Evolutionary conservation across 2,888 invertebrate species (phyloP), one percentile per base, ranked within the genome.

Genomic region (Pharmacophagus antenor): DNA sequence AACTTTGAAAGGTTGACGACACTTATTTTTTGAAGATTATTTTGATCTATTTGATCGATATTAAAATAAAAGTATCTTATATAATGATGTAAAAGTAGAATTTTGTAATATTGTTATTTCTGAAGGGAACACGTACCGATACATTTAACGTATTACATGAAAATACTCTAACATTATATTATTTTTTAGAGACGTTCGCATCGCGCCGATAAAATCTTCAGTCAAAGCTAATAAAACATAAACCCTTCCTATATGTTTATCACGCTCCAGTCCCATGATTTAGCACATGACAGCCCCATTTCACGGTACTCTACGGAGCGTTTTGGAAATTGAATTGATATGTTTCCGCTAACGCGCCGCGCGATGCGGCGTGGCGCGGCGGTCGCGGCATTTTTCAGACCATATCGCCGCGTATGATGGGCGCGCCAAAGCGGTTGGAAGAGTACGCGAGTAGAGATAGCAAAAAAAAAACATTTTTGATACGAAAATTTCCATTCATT

Each of bases 281-380:
- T 85, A 85, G 76, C 79, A 72, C 69, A 70, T 69, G 80, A 79
- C 82, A 81, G 79, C 80, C 77, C 83, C 79, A 84, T 85, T 84
- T 85, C 84, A 86, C 82, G 79, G 78, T 70, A 75, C 73, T 67
- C 70, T 63, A 67, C 70, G 70, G 67, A 62, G 76, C 77, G 79
- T 77, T 79, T 75, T 74, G 74, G 75, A 88, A 88, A 88, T 88
- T 89, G 88, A 90, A 90, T 88, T 90, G 90, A 89, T 90, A 89
- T 85, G 88, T 86, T 84, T 84, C 84, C 82, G 84, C 83, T 84
- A 84, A 84, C 85, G 82, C 68, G 68, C 83, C 80, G 82, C 84
- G 80, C 68, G 68, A n/a, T n/a, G 76, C 73, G 73, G 78, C 72
- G 37, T n/a, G 18, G 3, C 18, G 42, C 42, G 42, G 42, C 42